These are phyloP conservation scores for Agrochola circellaris DNA, from an alignment of 2,888 invertebrate species.

Conservation along the genomic window DNA sequence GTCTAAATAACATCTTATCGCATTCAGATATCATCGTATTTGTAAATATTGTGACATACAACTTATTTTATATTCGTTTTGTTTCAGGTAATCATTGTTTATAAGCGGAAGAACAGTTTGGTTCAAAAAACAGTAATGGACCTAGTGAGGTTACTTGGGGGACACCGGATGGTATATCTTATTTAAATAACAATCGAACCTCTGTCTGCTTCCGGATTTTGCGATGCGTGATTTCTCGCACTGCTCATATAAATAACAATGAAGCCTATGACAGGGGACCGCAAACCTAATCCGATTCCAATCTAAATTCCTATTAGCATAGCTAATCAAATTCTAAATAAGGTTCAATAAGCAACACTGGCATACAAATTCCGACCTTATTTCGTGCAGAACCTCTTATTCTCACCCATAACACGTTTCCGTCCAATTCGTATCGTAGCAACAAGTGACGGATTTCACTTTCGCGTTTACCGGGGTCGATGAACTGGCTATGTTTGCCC, in stretches of 20 bases:
- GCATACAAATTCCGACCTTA: slow-evolving; percentile 73
- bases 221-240: slow-evolving; percentile 7
- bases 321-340: slow-evolving; percentile 66
- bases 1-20: slow-evolving; percentile 45
- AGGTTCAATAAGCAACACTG: slow-evolving; percentile 41
- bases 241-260: slow-evolving; percentile 34
- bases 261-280: slow-evolving; percentile 34
- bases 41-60: slow-evolving; percentile 40
- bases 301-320: slow-evolving; percentile 60
- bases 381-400: slow-evolving; percentile 68
- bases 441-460: slow-evolving; percentile 87
- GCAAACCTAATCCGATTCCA: slow-evolving; percentile 46
- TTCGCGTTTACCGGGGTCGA: slow-evolving; percentile 78
- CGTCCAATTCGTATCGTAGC: slow-evolving; percentile 76
- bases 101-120: neutral
- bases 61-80: slow-evolving; percentile 59
- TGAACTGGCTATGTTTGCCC: slow-evolving; percentile 76
- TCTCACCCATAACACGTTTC: slow-evolving; percentile 75
- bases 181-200: slow-evolving; percentile 34
- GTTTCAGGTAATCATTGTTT: slow-evolving; percentile 70
- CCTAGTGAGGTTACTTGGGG: slow-evolving; percentile 24
- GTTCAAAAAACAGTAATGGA: slow-evolving; percentile 16
- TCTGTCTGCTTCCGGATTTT: slow-evolving; percentile 17
- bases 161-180: slow-evolving; percentile 18
- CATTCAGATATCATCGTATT: slow-evolving; percentile 23